Base-by-base conservation (phyloP, 2,888 invertebrate species). In the Nasonovia ribisnigri region DNA sequence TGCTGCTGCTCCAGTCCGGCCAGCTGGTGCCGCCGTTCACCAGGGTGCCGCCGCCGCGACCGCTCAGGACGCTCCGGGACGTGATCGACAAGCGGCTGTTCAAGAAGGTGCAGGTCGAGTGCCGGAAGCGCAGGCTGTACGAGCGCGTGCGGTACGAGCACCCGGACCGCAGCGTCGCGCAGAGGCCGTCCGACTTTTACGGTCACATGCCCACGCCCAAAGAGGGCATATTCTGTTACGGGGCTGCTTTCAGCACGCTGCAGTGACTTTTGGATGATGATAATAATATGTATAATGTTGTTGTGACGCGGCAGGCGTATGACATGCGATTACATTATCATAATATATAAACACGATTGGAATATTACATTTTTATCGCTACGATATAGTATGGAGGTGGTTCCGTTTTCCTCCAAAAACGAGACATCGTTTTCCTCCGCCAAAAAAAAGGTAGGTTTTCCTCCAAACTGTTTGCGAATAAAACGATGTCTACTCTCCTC, bases 1-100 rank as follows among this genome's bases (percentile, higher is more conserved):
- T 92, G 20, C 43, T 92, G 92, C 42, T 92, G 92, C 92, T 92
- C 42, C 29, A 51, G 26, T 20, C 77, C 67, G 92, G 92, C 0
- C 88, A 48, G 51, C 77, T 92, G 43, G 51, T 88, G 26, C 67
- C 92, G 29, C 92, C 92, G 92, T 92, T 92, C 51, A 92, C 87
- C 8, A 48, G 92, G 48, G 1, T 20, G n/a, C 92, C 92, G 13
- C 89, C 84, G 11, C 13, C 84, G 42, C 42, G 60, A 3, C 86
- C 89, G 60, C 26, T 92, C 10, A 48, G 29, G 24, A 10, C 84
- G 13, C 86, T 93, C 13, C 84, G 60, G 42, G 90, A 90, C 60
- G 86, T 67, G 29, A 51, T 92, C 84, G 84, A 89, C 90, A 36
- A 48, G 42, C 86, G 51, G 42, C 48, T 90, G 90, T 86, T 43